Conservation (phyloP, 2,797 vertebrate genomes). For the Clarias laeviceps region DNA sequence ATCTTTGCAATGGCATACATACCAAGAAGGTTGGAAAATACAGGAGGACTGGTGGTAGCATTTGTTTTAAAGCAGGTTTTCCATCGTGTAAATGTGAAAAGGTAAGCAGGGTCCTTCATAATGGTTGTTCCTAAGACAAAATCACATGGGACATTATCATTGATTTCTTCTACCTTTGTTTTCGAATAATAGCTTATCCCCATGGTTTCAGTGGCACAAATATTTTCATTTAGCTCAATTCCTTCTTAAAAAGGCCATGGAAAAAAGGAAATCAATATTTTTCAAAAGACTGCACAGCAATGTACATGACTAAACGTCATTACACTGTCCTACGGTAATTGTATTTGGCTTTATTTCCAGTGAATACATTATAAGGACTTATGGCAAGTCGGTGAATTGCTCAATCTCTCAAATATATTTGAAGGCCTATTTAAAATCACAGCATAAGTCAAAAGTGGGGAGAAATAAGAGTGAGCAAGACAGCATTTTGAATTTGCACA, state of each 20-base stretch:
- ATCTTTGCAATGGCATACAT: slow-evolving; percentile 13
- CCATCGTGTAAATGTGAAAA: slow-evolving; percentile 33
- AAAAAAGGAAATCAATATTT: slow-evolving; percentile 58
- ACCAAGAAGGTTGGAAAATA: slow-evolving; percentile 28
- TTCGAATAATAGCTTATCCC: slow-evolving; percentile 55
- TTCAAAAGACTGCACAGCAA: slow-evolving; percentile 35
- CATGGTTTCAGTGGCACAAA: slow-evolving; percentile 56
- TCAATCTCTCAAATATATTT: slow-evolving; percentile 14
- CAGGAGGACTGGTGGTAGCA: slow-evolving; percentile 9
- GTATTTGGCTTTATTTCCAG: slow-evolving; percentile 45
- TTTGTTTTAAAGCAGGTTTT: slow-evolving; percentile 39
- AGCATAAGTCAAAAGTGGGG: slow-evolving; percentile 27
- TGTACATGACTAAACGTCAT: slow-evolving; percentile 50
- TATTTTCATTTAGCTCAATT: slow-evolving; percentile 58
- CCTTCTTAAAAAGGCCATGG: slow-evolving; percentile 47
- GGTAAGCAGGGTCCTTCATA: slow-evolving; percentile 46
- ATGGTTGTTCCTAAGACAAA: slow-evolving; percentile 40
- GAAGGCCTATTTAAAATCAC: slow-evolving; percentile 24
- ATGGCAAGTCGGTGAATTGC: slow-evolving; percentile 27
- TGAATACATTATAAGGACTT: slow-evolving; percentile 41
- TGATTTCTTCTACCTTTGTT: slow-evolving; percentile 54
- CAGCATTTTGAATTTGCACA: slow-evolving; percentile 23
- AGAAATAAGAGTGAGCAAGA: slow-evolving; percentile 25
- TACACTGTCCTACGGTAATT: slow-evolving; percentile 44
- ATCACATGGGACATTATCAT: slow-evolving; percentile 56